phyloP scores from a whole-genome alignment of 2,888 invertebrate genomes.

The Lysandra bellargus region DNA sequence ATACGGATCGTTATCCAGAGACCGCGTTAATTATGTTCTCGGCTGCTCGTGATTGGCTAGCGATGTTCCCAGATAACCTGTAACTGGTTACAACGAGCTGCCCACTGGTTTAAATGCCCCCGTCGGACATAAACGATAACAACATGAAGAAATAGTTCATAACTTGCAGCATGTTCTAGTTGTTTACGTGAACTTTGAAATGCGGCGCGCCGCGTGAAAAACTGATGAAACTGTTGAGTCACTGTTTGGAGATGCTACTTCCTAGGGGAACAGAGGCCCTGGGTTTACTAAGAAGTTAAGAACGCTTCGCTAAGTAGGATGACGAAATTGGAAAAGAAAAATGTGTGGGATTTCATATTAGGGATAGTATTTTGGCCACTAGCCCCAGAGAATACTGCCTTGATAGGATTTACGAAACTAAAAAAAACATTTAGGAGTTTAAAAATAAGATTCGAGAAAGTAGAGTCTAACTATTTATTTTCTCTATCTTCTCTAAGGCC shows the following conservation, averaged over 20 bases:
- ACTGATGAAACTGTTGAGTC: neutral
- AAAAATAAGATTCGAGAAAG: too few relatives aligned
- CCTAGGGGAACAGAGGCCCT: neutral
- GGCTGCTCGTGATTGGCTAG: constrained; percentile 44
- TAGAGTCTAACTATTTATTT: too few relatives aligned
- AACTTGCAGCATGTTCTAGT: constrained; percentile 25
- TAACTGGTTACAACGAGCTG: constrained; percentile 56
- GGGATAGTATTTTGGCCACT: too few relatives aligned
- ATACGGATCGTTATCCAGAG: neutral
- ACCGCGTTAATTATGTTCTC: neutral
- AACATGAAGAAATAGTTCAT: constrained; percentile 38
- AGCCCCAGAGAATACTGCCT: too few relatives aligned
- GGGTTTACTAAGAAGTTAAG: too few relatives aligned
- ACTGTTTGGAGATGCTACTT: neutral
- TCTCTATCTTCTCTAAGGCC: too few relatives aligned
- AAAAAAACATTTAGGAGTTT: too few relatives aligned
- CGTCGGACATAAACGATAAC: constrained; percentile 48
- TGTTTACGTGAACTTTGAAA: constrained; percentile 11
- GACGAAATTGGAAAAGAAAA: too few relatives aligned
- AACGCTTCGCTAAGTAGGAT: too few relatives aligned
- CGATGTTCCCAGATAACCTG: constrained; percentile 47
- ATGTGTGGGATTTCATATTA: too few relatives aligned
- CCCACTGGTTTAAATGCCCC: constrained; percentile 54
- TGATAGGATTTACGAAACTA: too few relatives aligned
- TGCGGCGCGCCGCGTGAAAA: neutral